Evolutionary conservation across 1,140 invertebrate species (phyloP).

Genomic region (Macrobrachium nipponense): DNA sequence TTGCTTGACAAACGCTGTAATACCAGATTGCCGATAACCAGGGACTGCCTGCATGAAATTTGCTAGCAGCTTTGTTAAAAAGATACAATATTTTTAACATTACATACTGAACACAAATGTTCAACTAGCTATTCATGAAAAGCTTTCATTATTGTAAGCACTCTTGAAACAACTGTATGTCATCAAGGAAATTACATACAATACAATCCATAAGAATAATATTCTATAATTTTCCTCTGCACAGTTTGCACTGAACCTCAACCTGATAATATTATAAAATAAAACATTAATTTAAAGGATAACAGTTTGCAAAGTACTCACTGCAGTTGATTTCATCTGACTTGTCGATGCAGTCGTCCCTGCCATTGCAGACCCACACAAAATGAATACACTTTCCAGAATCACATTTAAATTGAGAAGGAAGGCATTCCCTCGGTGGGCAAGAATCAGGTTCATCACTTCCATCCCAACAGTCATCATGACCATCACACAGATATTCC

Average conservation of each 20-base stretch:
- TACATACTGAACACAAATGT: no score
- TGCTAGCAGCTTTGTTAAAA: no score
- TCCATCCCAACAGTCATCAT: slow-evolving; percentile 78
- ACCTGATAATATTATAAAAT: neutral
- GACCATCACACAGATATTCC: slow-evolving; percentile 74
- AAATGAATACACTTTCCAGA: slow-evolving; percentile 47
- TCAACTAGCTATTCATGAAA: no score
- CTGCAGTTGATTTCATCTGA: slow-evolving; percentile 72
- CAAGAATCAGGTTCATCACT: slow-evolving; percentile 72
- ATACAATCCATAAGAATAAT: no score
- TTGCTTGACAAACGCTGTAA: no score
- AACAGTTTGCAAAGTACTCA: slow-evolving; percentile 41
- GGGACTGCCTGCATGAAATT: no score
- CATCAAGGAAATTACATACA: no score
- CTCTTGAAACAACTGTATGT: no score
- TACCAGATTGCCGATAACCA: no score
- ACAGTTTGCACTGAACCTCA: neutral
- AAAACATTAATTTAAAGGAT: neutral
- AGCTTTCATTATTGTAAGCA: no score
- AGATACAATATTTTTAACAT: no score
- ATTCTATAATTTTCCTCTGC: neutral
- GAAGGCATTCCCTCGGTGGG: slow-evolving; percentile 40
- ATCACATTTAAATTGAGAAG: slow-evolving; percentile 58
- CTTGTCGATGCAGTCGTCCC: slow-evolving; percentile 77
- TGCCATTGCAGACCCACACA: slow-evolving; percentile 73